These are phyloP conservation scores for Tetragnatha versicolor DNA, from an alignment of 1,140 invertebrate genomes.

Conservation along the genomic window DNA sequence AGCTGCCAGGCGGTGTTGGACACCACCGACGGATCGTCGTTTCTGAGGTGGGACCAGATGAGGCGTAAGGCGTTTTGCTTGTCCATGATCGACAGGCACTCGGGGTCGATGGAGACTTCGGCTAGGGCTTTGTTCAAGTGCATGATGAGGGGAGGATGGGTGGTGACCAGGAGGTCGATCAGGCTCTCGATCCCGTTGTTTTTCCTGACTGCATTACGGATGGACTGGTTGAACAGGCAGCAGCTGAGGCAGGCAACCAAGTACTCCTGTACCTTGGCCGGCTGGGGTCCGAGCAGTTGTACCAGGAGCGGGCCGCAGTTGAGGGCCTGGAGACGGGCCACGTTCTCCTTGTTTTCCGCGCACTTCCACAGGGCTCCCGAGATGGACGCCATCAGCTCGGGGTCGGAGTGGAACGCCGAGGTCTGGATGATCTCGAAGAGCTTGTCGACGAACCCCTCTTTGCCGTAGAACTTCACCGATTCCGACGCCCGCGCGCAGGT, in stretches of 20 bases:
- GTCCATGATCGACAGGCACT: constrained; percentile 23
- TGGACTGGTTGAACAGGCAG: constrained; percentile 15
- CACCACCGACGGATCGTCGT: constrained; percentile 15
- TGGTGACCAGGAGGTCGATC: constrained; percentile 34
- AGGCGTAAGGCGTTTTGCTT: constrained; percentile 25
- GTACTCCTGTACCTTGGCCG: constrained; percentile 26
- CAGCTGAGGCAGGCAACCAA: constrained; percentile 29
- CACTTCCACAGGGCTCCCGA: constrained; percentile 35
- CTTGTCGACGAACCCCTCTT: constrained; percentile 36
- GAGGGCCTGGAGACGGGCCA: constrained; percentile 13
- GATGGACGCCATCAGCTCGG: constrained; percentile 10
- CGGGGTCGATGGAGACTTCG: constrained; percentile 1
- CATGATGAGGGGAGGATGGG: constrained; percentile 33
- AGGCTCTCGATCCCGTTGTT: constrained; percentile 44
- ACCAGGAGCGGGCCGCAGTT: constrained; percentile 26
- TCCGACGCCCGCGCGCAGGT: constrained; percentile 12
- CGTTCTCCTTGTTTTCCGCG: constrained; percentile 26
- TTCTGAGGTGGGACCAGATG: constrained; percentile 37
- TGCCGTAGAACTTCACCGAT: constrained; percentile 14
- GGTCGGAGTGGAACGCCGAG: constrained; percentile 25
- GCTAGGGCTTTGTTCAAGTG: constrained; percentile 46
- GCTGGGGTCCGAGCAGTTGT: constrained; percentile 17
- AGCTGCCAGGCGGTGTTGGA: constrained; percentile 41
- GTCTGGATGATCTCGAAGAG: constrained; percentile 38
- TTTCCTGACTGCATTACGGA: constrained; percentile 27